phyloP scores from a whole-genome alignment of 2,888 invertebrate species.

The Hesperia comma region DNA sequence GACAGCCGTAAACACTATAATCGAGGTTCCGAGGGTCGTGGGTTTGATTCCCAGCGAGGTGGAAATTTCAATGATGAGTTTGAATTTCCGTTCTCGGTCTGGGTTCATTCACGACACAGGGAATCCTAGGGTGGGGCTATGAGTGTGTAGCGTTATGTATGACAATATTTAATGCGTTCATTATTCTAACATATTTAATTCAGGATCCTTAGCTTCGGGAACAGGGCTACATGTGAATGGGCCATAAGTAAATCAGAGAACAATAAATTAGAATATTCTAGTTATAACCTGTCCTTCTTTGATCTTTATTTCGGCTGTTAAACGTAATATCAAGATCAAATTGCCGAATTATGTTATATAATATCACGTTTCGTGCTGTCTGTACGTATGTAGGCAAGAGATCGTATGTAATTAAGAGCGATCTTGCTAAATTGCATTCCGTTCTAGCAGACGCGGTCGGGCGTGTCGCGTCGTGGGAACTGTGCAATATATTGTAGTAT shows the following conservation, averaged over 20 bases:
- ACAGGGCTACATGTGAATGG: no score
- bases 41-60: no score
- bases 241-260: background rate
- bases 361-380: conserved; percentile 22
- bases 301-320: background rate
- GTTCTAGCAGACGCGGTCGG: conserved; percentile 46
- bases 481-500: conserved; percentile 42
- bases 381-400: conserved; percentile 15
- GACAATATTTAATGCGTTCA: no score
- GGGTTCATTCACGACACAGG: no score
- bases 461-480: conserved; percentile 48
- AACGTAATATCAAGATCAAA: conserved; percentile 20
- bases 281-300: background rate
- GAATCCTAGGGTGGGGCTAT: no score
- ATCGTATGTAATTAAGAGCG: conserved; percentile 38
- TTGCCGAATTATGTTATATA: conserved; percentile 30
- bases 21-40: no score
- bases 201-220: no score
- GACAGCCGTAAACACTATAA: no score
- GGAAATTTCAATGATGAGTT: no score
- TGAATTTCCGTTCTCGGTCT: no score
- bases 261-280: background rate
- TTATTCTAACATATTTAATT: no score
- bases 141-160: no score
- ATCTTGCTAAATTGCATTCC: conserved; percentile 48